Evolutionary conservation across 2,113 vertebrate species (phyloP).

Genomic region (Emberiza fucata): DNA sequence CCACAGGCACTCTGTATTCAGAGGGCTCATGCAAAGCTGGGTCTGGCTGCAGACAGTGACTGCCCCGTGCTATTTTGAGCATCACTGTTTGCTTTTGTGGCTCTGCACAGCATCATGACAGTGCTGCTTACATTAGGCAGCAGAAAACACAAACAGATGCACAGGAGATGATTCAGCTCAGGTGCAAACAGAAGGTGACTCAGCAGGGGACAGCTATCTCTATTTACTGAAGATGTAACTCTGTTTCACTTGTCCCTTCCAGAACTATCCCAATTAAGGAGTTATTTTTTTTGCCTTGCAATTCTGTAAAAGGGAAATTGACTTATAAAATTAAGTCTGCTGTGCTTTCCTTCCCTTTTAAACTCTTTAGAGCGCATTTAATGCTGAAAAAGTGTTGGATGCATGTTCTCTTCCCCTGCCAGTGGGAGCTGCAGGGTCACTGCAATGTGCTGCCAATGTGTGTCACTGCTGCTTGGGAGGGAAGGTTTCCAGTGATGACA

Average conservation of each 20-base stretch:
- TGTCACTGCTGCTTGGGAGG: neutral
- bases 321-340: neutral
- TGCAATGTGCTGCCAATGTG: neutral
- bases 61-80: neutral
- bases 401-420: neutral
- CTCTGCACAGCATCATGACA: neutral
- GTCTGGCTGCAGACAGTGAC: neutral
- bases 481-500: slow-evolving; percentile 36
- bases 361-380: neutral
- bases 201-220: neutral
- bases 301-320: neutral
- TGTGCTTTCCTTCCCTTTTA: neutral
- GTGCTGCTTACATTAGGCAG: neutral
- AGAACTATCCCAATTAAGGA: neutral
- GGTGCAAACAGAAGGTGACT: slow-evolving; percentile 44
- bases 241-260: neutral
- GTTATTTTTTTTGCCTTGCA: neutral
- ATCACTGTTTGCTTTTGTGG: neutral
- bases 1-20: neutral
- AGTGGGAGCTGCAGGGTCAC: neutral
- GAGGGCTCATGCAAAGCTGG: neutral
- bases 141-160: neutral
- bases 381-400: neutral
- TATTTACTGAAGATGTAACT: neutral
- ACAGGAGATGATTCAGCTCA: slow-evolving; percentile 12